Evolutionary conservation across 2,888 invertebrate genomes (phyloP).

Genomic region (Orgyia antiqua): DNA sequence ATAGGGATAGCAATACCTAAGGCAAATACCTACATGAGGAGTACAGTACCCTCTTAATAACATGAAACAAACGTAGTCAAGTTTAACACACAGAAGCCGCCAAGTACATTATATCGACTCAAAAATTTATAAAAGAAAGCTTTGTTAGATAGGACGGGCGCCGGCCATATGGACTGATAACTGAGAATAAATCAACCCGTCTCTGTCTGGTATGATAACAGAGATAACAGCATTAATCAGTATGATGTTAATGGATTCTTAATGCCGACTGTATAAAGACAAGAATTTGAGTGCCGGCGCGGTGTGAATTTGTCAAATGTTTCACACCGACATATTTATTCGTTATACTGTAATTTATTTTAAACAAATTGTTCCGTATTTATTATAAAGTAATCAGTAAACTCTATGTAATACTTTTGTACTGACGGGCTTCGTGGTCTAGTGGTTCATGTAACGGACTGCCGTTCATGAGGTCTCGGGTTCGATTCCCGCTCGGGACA

Average conservation of each 20-base stretch:
- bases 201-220: constrained; percentile 39
- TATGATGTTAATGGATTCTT: constrained; percentile 52
- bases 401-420: no score
- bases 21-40: no score
- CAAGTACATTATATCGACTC: constrained; percentile 34
- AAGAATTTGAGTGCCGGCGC: constrained; percentile 17
- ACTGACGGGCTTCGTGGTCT: no score
- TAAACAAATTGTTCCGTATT: no score
- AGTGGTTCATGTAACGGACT: no score
- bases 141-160: constrained; percentile 33
- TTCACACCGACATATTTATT: constrained; percentile 4
- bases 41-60: no score
- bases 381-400: no score
- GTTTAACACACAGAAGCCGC: constrained; percentile 37
- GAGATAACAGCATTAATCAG: constrained; percentile 54
- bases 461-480: no score
- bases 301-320: constrained; percentile 16
- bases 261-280: constrained; percentile 41
- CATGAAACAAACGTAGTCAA: constrained; percentile 3
- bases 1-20: no score
- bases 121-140: constrained; percentile 45
- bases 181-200: constrained; percentile 40
- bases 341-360: no score
- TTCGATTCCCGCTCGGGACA: no score
- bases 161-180: constrained; percentile 39